Evolutionary conservation across 2,113 vertebrate species (phyloP).

Genomic region (Dryoscopus gambensis): DNA sequence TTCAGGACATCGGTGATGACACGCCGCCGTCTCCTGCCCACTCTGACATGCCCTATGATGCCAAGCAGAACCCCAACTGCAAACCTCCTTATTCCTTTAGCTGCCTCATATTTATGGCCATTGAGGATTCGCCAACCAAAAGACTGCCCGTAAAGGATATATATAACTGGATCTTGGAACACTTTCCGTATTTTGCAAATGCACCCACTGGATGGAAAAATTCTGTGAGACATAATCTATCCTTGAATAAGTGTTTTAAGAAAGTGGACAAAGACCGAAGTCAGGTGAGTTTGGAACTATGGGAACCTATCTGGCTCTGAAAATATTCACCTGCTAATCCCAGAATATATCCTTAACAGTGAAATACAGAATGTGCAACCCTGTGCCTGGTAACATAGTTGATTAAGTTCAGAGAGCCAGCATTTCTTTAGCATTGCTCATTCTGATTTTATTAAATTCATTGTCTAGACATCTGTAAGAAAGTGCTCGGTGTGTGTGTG

Average conservation of each 20-base stretch:
- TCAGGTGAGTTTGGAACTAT: conserved; percentile 81
- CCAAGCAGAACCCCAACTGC: conserved; percentile 91
- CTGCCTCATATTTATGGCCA: conserved; percentile 99
- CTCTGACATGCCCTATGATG: conserved; percentile 86
- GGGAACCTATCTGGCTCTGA: background rate
- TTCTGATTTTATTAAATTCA: conserved; percentile 29
- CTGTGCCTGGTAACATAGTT: background rate
- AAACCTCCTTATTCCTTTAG: conserved; percentile 99
- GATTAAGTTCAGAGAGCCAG: background rate
- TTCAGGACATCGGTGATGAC: conserved; percentile 88
- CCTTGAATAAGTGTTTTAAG: conserved; percentile 99
- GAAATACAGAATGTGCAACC: background rate
- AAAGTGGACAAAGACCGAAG: conserved; percentile 99
- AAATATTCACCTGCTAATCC: background rate
- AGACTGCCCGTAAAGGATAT: conserved; percentile 97
- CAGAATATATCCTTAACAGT: background rate
- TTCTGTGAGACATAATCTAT: conserved; percentile 96
- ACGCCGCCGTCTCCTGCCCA: conserved; percentile 85
- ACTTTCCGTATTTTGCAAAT: conserved; percentile 96
- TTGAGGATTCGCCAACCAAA: conserved; percentile 95
- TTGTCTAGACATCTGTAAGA: conserved; percentile 45
- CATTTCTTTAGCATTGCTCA: conserved; percentile 7
- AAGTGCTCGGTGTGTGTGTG: background rate
- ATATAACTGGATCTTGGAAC: conserved; percentile 99
- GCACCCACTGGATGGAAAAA: conserved; percentile 99